Evolutionary conservation across 2,888 invertebrate species (phyloP).

Genomic region (Coenonympha glycerion): DNA sequence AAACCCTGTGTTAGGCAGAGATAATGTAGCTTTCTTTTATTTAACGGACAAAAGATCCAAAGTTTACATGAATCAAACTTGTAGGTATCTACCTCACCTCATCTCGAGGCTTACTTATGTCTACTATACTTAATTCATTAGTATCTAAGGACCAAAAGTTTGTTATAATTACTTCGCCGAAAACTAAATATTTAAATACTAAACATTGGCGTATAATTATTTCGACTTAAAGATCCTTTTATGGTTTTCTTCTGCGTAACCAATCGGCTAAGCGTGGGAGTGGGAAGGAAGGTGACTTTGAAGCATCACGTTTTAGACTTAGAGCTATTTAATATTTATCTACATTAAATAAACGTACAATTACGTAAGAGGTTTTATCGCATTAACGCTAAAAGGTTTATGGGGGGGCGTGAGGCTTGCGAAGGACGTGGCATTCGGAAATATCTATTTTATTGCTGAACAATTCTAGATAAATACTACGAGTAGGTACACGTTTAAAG

Average conservation of each 20-base stretch:
- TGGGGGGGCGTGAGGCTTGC: background rate
- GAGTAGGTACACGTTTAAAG: too few relatives aligned
- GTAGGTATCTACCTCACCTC: too few relatives aligned
- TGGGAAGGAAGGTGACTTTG: slow-evolving; percentile 23
- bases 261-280: slow-evolving; percentile 17
- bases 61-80: too few relatives aligned
- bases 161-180: background rate
- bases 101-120: too few relatives aligned
- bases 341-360: background rate
- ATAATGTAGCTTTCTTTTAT: too few relatives aligned
- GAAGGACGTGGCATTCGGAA: background rate
- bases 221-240: slow-evolving; percentile 6
- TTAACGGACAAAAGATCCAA: too few relatives aligned
- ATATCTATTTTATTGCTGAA: too few relatives aligned
- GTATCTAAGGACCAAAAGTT: background rate
- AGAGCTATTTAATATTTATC: background rate
- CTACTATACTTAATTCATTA: background rate
- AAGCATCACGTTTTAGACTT: slow-evolving; percentile 3
- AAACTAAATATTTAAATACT: background rate
- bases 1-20: too few relatives aligned
- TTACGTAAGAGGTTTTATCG: slow-evolving; percentile 3
- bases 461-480: too few relatives aligned
- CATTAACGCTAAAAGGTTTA: background rate
- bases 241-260: slow-evolving; percentile 9
- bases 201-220: slow-evolving; percentile 8